Evolutionary conservation across 2,888 invertebrate genomes (phyloP), one percentile per base, ranked within the genome.

Genomic region (Ophion ventricosus): DNA sequence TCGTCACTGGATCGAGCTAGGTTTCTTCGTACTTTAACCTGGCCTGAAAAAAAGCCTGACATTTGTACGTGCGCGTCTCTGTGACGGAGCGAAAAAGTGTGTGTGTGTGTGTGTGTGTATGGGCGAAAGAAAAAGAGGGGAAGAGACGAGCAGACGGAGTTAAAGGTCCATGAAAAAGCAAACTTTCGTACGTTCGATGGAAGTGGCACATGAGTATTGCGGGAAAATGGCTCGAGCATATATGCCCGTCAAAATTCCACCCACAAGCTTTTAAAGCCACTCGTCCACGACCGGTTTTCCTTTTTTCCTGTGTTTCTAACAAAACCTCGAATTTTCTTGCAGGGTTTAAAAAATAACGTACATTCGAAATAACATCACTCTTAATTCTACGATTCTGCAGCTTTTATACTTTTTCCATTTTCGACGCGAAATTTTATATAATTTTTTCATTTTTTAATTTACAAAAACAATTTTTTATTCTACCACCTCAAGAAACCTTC

Each of bases 121-220:
- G n/a, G 20, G 67, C 35, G 54, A 67, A 69, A 78, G 49, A 40
- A 61, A 14, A 35, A 29, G 72, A 49, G 54, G 43, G 35, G 23
- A 2, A 59, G 56, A 26, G 70, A 67, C 83, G 25, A 83, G 43
- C 72, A 61, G 67, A 64, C 40, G 29, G 67, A 69, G 76, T 77
- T 64, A 73, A 80, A 80, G 56, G 77, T 80, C 78, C 80, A 84
- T 82, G 80, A 83, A 86, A 82, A 80, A 84, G 83, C 79, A 85
- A 85, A 84, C 83, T 73, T 83, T 72, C 49, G 66, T 54, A 10
- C n/a, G 29, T 75, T 35, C 64, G 69, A 77, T 54, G 66, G 43
- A 40, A 29, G 66, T n/a, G 26, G 63, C 8, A 63, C 11, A 69
- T 61, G 61, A 78, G 54, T 54, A 59, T 49, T 59, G 7, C 14